Percentiles rank a stretch among this genome's conserved stretches.
phyloP scores from a whole-genome alignment of 2,888 invertebrate genomes.

The Lasioglossum villosulum region DNA sequence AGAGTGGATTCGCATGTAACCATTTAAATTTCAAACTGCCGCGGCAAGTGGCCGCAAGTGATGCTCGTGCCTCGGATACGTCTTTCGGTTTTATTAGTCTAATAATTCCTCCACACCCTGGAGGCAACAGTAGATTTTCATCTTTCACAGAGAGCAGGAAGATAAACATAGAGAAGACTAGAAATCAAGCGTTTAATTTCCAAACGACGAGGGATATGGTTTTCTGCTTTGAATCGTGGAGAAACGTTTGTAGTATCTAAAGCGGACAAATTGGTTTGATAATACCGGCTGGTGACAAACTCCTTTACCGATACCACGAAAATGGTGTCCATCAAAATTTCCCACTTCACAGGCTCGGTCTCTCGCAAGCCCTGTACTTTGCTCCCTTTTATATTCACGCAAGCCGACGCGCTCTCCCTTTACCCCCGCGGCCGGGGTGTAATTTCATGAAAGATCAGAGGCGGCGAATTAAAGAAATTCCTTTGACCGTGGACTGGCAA shows the following conservation, averaged over 20 bases:
- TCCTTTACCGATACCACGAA: conserved; percentile 11
- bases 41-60: background rate
- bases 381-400: conserved; percentile 5
- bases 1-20: background rate
- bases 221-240: background rate
- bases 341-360: background rate
- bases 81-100: background rate
- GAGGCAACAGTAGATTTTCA: background rate
- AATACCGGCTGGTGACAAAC: background rate
- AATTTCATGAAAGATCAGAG: conserved; percentile 46
- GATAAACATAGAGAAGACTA: background rate
- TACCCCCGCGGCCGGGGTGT: conserved; percentile 6
- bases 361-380: background rate
- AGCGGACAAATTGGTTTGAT: conserved; percentile 8
- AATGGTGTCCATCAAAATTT: background rate
- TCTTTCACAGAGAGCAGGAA: background rate
- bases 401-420: background rate
- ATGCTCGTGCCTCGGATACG: background rate
- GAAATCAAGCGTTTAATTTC: background rate
- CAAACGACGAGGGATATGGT: background rate
- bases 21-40: background rate
- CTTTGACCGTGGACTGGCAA: conserved; percentile 46
- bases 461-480: conserved; percentile 53
- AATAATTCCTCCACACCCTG: background rate
- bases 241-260: background rate